These are phyloP conservation scores for Biston stratarius DNA, from an alignment of 2,888 invertebrate genomes.

Conservation along the genomic window DNA sequence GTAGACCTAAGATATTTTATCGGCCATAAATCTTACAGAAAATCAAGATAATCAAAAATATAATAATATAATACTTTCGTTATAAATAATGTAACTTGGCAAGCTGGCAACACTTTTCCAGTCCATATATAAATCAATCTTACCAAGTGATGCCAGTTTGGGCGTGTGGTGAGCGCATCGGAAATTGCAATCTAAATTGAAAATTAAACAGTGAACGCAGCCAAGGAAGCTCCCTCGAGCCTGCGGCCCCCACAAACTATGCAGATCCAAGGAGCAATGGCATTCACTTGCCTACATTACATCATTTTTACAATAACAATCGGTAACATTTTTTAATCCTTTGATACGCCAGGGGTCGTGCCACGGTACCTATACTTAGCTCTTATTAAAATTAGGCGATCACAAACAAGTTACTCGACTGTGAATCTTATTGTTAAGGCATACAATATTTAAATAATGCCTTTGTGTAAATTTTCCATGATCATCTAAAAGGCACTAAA, in stretches of 20 bases:
- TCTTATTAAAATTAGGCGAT: no score
- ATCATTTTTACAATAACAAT: not conserved
- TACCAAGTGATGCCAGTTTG: slow-evolving; percentile 79
- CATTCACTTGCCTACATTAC: slow-evolving; percentile 26
- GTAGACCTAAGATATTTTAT: no score
- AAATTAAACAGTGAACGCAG: slow-evolving; percentile 82
- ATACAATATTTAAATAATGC: no score
- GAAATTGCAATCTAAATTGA: slow-evolving; percentile 87
- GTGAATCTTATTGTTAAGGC: no score
- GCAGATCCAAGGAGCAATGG: slow-evolving; percentile 49
- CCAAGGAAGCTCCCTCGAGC: slow-evolving; percentile 38
- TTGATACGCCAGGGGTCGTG: slow-evolving; percentile 44
- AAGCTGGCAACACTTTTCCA: slow-evolving; percentile 35
- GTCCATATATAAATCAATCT: slow-evolving; percentile 80
- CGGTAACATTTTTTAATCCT: slow-evolving; percentile 20
- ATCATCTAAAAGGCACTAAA: no score
- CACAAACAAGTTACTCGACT: no score
- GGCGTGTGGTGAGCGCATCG: slow-evolving; percentile 79
- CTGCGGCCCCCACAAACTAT: slow-evolving; percentile 44
- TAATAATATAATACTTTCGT: slow-evolving; percentile 28
- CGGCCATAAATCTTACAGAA: no score
- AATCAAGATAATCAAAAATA: slow-evolving; percentile 6
- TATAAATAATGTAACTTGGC: slow-evolving; percentile 43
- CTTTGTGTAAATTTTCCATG: no score
- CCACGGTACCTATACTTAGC: no score